phyloP scores from a whole-genome alignment of 64 coral and sea anemone genomes.

The Pocillopora verrucosa region DNA sequence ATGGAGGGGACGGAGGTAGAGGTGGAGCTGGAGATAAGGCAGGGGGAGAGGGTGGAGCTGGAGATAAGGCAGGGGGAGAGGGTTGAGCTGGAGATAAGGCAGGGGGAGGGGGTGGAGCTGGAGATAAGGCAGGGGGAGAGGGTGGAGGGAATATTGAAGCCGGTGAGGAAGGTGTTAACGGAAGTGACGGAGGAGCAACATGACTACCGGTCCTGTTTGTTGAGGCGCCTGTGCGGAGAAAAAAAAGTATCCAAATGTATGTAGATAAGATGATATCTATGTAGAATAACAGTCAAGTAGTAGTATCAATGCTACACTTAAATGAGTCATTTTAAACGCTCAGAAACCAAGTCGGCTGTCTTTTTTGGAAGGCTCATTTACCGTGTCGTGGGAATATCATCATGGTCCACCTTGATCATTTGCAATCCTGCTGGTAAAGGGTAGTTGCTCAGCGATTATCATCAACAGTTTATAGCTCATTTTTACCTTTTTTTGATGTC shows the following conservation, averaged over 20 bases:
- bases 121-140: neutral
- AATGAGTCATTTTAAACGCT: too few relatives aligned
- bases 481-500: neutral
- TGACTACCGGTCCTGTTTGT: constrained; percentile 9
- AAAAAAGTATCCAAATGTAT: neutral
- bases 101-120: neutral
- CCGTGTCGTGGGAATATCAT: too few relatives aligned
- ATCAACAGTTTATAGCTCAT: neutral
- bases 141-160: neutral
- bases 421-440: neutral
- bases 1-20: neutral
- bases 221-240: neutral
- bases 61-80: neutral
- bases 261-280: too few relatives aligned
- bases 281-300: too few relatives aligned
- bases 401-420: neutral
- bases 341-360: too few relatives aligned
- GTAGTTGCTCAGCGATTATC: neutral
- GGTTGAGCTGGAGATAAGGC: neutral
- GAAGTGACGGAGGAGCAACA: neutral
- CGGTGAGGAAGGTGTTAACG: neutral
- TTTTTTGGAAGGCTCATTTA: too few relatives aligned
- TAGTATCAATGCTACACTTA: too few relatives aligned
- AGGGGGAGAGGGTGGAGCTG: neutral
- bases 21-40: neutral